phyloP scores from a whole-genome alignment of 1,140 invertebrate genomes.

The Marisa cornuarietis region DNA sequence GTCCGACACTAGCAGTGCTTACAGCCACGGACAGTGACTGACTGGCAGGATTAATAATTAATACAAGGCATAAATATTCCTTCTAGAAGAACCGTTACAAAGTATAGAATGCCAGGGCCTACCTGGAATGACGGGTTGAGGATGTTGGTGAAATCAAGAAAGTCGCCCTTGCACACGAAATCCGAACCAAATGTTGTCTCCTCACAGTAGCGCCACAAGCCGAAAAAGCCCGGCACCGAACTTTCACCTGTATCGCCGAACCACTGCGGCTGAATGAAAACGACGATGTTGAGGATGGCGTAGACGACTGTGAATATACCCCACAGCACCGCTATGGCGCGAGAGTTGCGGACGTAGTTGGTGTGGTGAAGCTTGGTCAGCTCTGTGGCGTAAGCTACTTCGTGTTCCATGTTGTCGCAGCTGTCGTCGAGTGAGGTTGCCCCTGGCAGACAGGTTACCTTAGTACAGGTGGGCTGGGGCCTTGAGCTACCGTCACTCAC shows the following conservation, averaged over 20 bases:
- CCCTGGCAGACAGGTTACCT: not conserved
- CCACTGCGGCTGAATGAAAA: constrained; percentile 96
- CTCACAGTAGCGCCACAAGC: constrained; percentile 87
- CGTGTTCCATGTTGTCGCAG: constrained; percentile 36
- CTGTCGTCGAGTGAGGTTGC: not conserved
- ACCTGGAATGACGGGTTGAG: constrained; percentile 80
- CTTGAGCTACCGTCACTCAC: too few species aligned
- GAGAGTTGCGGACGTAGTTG: constrained; percentile 94
- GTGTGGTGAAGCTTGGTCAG: constrained; percentile 58
- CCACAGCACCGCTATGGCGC: constrained; percentile 96
- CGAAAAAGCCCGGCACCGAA: constrained; percentile 88
- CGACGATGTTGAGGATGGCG: constrained; percentile 92
- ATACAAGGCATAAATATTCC: too few species aligned
- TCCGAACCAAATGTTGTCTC: constrained; percentile 66
- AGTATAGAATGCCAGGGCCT: not conserved
- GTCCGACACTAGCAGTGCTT: too few species aligned
- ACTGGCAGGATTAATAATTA: too few species aligned
- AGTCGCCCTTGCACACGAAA: constrained; percentile 77
- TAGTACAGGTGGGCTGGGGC: not conserved
- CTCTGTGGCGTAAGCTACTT: constrained; percentile 50
- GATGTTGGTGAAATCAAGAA: constrained; percentile 86
- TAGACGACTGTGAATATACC: constrained; percentile 95
- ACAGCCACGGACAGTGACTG: too few species aligned
- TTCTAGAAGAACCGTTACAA: too few species aligned
- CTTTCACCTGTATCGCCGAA: constrained; percentile 81